Evolutionary conservation across 2,113 vertebrate species (phyloP).

Genomic region (Chunga burmeisteri): DNA sequence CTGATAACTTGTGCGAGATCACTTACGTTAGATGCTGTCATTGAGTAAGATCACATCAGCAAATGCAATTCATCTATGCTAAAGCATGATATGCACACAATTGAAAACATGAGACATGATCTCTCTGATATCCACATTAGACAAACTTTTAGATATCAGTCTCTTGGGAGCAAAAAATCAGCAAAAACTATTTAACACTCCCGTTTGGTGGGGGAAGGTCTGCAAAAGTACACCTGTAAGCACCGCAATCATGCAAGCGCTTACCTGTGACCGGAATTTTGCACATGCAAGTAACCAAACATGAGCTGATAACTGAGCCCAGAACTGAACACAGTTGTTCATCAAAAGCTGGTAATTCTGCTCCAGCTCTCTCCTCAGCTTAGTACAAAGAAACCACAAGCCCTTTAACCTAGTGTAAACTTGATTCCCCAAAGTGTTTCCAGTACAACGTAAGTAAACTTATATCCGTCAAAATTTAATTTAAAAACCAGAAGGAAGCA

Average conservation of each 20-base stretch:
- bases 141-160: neutral
- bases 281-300: neutral
- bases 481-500: neutral
- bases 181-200: neutral
- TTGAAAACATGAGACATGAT: neutral
- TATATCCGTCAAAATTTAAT: neutral
- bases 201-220: neutral
- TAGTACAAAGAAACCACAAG: neutral
- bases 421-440: neutral
- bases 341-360: neutral
- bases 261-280: no score
- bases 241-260: neutral
- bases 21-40: neutral
- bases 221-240: neutral
- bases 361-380: neutral
- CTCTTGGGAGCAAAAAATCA: neutral
- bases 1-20: neutral
- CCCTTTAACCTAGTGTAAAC: neutral
- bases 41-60: neutral
- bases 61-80: neutral
- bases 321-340: neutral
- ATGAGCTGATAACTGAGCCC: neutral
- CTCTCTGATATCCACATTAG: neutral
- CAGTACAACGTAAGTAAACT: neutral
- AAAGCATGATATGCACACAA: neutral